Percentiles rank a stretch among this genome's conserved stretches.
Evolutionary conservation across 2,797 vertebrate species (phyloP).

Genomic region (Clarias platycephalus): DNA sequence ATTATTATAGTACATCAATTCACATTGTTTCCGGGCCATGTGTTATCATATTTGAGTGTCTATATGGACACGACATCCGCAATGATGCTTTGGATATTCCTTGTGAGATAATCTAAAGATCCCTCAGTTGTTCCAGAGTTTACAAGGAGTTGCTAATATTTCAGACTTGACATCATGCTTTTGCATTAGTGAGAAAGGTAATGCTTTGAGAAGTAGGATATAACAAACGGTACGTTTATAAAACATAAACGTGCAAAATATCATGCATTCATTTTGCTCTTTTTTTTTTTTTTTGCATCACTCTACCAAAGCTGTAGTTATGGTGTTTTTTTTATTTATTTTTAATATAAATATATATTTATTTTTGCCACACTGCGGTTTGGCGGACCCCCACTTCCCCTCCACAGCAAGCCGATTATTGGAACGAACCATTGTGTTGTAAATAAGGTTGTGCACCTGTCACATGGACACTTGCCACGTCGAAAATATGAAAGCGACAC

Average conservation of each 20-base stretch:
- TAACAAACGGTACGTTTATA: constrained; percentile 27
- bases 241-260: not conserved
- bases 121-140: not conserved
- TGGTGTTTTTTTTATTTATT: constrained; percentile 31
- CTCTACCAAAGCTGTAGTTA: constrained; percentile 52
- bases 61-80: not conserved
- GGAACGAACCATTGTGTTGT: constrained; percentile 74
- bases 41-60: no score
- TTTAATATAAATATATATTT: constrained; percentile 54
- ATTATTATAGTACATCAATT: not conserved
- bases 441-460: constrained; percentile 71
- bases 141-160: not conserved
- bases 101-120: not conserved
- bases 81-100: not conserved
- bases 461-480: constrained; percentile 59
- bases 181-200: not conserved
- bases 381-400: constrained; percentile 56
- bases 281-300: no score
- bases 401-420: constrained; percentile 63
- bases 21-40: not conserved
- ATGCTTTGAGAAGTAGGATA: not conserved
- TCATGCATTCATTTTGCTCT: no score
- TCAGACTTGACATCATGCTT: not conserved
- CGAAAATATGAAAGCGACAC: not conserved
- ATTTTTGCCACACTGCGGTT: constrained; percentile 71